Evolutionary conservation across 2,888 invertebrate species (phyloP).

Genomic region (Apodemia duryi): DNA sequence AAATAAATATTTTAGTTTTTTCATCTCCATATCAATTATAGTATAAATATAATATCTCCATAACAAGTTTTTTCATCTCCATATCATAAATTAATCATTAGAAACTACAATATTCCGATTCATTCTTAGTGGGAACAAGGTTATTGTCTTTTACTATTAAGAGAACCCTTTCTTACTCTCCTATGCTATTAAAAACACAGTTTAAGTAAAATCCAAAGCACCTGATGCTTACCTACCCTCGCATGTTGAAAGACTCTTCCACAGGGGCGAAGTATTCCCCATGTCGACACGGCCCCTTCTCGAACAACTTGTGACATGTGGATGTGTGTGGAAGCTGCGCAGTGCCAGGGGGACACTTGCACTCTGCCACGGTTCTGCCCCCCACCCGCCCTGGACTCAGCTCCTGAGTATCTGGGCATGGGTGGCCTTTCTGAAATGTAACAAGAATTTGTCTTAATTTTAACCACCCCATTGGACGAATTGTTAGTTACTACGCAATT

Average conservation of each 20-base stretch:
- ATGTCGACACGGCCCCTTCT: conserved; percentile 84
- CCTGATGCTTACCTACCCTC: conserved; percentile 70
- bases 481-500: too few relatives aligned
- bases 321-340: conserved; percentile 84
- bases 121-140: too few relatives aligned
- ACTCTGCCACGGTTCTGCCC: conserved; percentile 84
- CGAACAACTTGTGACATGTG: conserved; percentile 86
- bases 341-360: conserved; percentile 89
- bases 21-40: too few relatives aligned
- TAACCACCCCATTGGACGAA: too few relatives aligned
- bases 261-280: conserved; percentile 89
- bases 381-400: conserved; percentile 82
- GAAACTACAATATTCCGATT: too few relatives aligned
- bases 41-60: too few relatives aligned
- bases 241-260: conserved; percentile 72
- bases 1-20: too few relatives aligned
- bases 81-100: too few relatives aligned
- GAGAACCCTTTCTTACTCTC: too few relatives aligned
- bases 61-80: too few relatives aligned
- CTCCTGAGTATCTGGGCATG: conserved; percentile 92
- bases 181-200: too few relatives aligned
- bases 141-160: too few relatives aligned
- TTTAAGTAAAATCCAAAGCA: not conserved
- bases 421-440: conserved; percentile 81
- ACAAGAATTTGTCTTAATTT: not conserved